Evolutionary conservation across 2,888 invertebrate genomes (phyloP).

Genomic region (Fragum fragum): DNA sequence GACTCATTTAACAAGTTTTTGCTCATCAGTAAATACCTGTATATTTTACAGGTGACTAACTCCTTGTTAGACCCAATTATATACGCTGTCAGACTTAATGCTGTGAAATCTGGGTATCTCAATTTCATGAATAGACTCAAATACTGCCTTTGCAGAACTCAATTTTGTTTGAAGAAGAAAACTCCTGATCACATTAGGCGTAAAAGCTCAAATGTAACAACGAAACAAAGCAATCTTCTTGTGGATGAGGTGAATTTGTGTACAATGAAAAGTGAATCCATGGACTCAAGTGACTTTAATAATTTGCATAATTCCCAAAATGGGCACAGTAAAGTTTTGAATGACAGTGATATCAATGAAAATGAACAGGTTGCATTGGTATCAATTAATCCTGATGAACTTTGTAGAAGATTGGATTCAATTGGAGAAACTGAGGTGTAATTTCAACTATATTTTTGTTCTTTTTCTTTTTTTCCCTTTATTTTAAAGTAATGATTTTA

Average conservation of each 20-base stretch:
- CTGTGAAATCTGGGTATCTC: conserved; percentile 74
- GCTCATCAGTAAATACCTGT: conserved; percentile 74
- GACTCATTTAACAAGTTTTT: conserved; percentile 63
- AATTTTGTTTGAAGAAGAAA: neutral
- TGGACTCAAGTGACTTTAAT: neutral
- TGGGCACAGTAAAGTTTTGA: neutral
- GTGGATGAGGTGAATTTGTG: neutral
- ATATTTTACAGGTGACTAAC: conserved; percentile 74
- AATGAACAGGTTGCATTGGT: conserved; percentile 45
- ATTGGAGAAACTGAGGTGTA: conserved; percentile 4
- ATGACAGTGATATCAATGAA: conserved; percentile 52
- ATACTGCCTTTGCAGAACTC: neutral
- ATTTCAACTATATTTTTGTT: too few species aligned
- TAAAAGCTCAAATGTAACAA: neutral
- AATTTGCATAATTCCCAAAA: neutral
- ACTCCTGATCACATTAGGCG: neutral
- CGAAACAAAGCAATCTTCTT: neutral
- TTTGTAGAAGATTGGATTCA: neutral
- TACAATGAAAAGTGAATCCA: neutral
- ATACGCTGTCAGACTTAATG: conserved; percentile 76
- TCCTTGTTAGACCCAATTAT: conserved; percentile 78
- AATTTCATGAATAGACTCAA: conserved; percentile 17
- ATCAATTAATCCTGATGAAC: neutral
- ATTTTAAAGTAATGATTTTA: too few species aligned
- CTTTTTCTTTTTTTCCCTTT: too few species aligned